Conservation (phyloP, 2,888 invertebrate species). For the Lingula anatina region DNA sequence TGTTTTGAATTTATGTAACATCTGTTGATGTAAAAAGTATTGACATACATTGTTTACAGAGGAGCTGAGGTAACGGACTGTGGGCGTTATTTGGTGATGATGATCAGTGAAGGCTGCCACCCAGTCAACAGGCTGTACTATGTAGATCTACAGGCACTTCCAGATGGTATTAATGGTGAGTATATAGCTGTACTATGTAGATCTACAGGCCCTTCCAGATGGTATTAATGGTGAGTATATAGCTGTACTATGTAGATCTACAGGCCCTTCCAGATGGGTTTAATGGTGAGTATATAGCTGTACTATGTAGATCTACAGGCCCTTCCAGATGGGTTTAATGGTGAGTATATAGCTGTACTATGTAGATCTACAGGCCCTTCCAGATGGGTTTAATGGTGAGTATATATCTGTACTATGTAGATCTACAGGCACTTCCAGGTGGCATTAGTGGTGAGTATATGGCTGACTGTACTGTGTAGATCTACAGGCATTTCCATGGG, state of each 20-base stretch:
- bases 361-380: conserved; percentile 63
- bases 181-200: conserved; percentile 68
- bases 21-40: too few relatives aligned
- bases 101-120: conserved; percentile 75
- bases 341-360: conserved; percentile 62
- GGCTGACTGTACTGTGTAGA: too few relatives aligned
- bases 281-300: conserved; percentile 51
- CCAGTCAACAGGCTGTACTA: conserved; percentile 86
- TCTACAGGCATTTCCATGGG: too few relatives aligned
- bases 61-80: conserved; percentile 83
- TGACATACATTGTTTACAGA: conserved; percentile 61
- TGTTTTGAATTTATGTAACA: too few relatives aligned
- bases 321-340: conserved; percentile 37
- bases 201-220: conserved; percentile 58
- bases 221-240: conserved; percentile 33
- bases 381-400: conserved; percentile 39
- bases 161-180: conserved; percentile 39
- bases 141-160: conserved; percentile 63
- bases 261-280: conserved; percentile 48
- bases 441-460: conserved; percentile 38
- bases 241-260: conserved; percentile 76
- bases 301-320: conserved; percentile 73
- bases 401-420: conserved; percentile 64
- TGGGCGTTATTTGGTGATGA: conserved; percentile 80
- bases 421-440: conserved; percentile 58